A percentile compares a stretch with the other conserved stretches of the same genome.
These are phyloP conservation scores for Puma concolor DNA, from an alignment of 2,113 vertebrate genomes.

Conservation along the genomic window DNA sequence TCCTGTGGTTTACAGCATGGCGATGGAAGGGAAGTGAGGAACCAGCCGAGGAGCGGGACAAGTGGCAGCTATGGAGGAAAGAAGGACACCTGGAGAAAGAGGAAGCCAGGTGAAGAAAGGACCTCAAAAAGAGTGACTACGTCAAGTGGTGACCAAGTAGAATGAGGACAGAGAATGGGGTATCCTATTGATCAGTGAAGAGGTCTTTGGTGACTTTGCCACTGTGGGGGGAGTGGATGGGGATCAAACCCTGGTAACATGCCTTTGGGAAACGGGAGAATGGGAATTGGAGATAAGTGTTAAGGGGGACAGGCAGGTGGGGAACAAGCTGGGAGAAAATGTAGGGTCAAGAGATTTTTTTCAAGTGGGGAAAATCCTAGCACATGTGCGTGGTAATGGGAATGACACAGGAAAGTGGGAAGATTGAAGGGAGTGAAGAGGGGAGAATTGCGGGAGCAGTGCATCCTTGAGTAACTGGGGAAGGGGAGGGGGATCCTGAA, in stretches of 20 bases:
- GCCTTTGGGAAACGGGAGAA: background rate
- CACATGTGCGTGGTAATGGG: background rate
- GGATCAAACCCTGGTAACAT: background rate
- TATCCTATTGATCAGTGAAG: background rate
- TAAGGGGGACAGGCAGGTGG: background rate
- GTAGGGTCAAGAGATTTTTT: background rate
- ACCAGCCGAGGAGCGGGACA: background rate
- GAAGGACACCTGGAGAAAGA: background rate
- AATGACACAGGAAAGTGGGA: background rate
- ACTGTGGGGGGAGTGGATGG: background rate
- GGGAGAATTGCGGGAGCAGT: background rate
- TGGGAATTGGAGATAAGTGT: background rate
- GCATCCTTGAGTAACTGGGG: background rate
- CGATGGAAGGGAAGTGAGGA: background rate
- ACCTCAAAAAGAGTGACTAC: background rate
- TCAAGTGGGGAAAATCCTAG: background rate
- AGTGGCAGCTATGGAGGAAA: background rate
- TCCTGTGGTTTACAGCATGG: background rate
- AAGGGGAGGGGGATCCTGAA: background rate
- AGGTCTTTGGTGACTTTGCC: background rate
- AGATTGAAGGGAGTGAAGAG: background rate
- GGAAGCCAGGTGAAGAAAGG: background rate
- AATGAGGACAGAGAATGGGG: background rate
- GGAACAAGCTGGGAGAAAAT: background rate
- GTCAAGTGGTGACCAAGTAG: background rate